These are phyloP conservation scores for Jacana jacana DNA, from an alignment of 2,113 vertebrate genomes.

Conservation along the genomic window DNA sequence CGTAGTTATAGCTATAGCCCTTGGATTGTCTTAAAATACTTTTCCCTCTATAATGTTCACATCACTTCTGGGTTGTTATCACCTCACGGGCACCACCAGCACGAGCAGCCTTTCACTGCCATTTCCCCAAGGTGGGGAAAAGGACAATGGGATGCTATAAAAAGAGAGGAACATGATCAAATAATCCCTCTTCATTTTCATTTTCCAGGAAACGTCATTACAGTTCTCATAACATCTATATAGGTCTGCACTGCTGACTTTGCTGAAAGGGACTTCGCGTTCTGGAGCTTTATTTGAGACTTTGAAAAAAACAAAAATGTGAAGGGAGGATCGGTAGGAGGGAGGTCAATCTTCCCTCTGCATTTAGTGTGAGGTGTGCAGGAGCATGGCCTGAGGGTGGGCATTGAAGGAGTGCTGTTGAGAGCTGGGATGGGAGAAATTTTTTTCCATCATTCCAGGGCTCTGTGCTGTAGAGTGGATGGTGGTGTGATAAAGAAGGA, in stretches of 20 bases:
- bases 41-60: background rate
- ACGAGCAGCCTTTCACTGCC: background rate
- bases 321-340: background rate
- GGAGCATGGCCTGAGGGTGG: background rate
- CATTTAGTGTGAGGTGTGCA: background rate
- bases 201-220: slow-evolving; percentile 26
- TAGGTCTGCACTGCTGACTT: background rate
- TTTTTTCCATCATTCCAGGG: background rate
- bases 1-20: background rate
- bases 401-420: fast-evolving
- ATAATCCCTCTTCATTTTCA: slow-evolving; percentile 15
- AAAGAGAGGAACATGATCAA: background rate
- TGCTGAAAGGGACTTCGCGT: background rate
- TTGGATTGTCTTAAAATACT: slow-evolving; percentile 10
- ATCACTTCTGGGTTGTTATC: slow-evolving; percentile 19
- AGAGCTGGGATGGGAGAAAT: background rate
- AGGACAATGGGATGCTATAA: slow-evolving; percentile 30
- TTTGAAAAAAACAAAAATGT: background rate
- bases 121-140: slow-evolving; percentile 13
- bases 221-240: background rate
- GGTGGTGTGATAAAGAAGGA: background rate
- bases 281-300: background rate
- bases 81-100: background rate
- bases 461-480: background rate
- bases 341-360: background rate